Evolutionary conservation across 2,113 vertebrate species (phyloP), one percentile per base, ranked within the genome.

Genomic region (Archocentrus centrarchus): DNA sequence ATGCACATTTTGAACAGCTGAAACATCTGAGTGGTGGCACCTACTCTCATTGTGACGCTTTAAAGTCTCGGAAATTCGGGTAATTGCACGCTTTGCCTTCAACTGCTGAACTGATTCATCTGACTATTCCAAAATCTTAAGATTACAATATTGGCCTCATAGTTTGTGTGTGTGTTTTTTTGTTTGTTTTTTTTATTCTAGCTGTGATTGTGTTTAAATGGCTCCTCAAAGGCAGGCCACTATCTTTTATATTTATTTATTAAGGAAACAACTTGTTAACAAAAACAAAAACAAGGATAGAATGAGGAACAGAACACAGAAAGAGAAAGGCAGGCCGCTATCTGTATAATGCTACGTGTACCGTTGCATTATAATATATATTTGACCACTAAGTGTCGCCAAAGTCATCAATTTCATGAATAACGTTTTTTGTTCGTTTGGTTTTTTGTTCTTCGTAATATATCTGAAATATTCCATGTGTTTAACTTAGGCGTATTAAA

Each of bases 371-470:
- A 30, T 1, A 1, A 15, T 2, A 0, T 50, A 37, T 1, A 0
- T 44, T 22, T 5, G 0, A 27, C 20, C 84, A 6, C 59, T 62
- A 58, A 70, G 5, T 77, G 87, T 55, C 63, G 44, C 84, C 44
- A 80, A 32, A 79, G 4, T 15, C 17, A 37, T 15, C 30, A 5
- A 1, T 30, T 50, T 50, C 24, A 0, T 50, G 41, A 44, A 11
- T 44, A 44, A 5, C 47, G 10, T 14, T n/a, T 24, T 2, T 11
- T 4, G 5, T 35, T 35, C 6, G 32, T 35, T 35, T 11, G 4
- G 8, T 44, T 70, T 68, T 17, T 18, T 47, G 44, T 4, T 14
- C 44, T 27, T 68, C 47, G 64, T 50, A 50, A 30, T 70, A 30
- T 30, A 41, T 50, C 41, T 30, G 44, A 47, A 68, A 50, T 50